Evolutionary conservation across 2,797 vertebrate species (phyloP), one percentile per base, ranked within the genome.

Genomic region (Erethizon dorsatum): DNA sequence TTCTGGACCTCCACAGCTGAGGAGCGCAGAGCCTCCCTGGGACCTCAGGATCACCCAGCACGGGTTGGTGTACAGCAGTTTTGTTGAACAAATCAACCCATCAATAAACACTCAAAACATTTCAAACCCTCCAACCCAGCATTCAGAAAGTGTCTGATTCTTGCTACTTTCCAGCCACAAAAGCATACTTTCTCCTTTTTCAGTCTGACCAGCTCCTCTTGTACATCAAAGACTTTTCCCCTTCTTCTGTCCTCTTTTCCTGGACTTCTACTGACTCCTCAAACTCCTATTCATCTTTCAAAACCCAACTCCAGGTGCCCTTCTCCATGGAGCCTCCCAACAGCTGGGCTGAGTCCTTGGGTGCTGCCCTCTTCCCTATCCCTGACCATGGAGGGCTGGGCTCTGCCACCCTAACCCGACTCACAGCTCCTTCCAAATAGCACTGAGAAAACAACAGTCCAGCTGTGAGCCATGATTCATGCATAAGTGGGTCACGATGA

Each of bases 281-380:
- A 0, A 90, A 67, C 75, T 95, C 75, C 90, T 91, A 61, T 31
- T 37, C 56, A 56, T 45, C 88, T 31, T 61, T 87, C 93, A 94
- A 92, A 95, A 89, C 61, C 85, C 69, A 61, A 13, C 2, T 65
- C 41, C 28, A n/a, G 7, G 73, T 57, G 33, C 52, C 82, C 77
- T 75, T 54, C 28, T 56, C 56, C 26, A 24, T 12, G 33, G 63
- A 91, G 65, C 28, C 37, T n/a, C 33, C 31, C 14, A 26, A 12
- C 31, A 59, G 65, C 28, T 17, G 24, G 22, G 45, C 57, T 18
- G 31, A 65, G 54, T 95, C 33, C 57, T 77, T 22, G 1, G 10
- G 7, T 15, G 14, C 14, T 18, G 57, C n/a, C 82, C 57, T 90
- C 28, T 24, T 78, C 71, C 15, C 0, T 4, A 41, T 9, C 41